A percentile compares a stretch with the other conserved stretches of the same genome.
phyloP scores from a whole-genome alignment of 2,113 vertebrate genomes.

The Pomatostomus ruficeps region DNA sequence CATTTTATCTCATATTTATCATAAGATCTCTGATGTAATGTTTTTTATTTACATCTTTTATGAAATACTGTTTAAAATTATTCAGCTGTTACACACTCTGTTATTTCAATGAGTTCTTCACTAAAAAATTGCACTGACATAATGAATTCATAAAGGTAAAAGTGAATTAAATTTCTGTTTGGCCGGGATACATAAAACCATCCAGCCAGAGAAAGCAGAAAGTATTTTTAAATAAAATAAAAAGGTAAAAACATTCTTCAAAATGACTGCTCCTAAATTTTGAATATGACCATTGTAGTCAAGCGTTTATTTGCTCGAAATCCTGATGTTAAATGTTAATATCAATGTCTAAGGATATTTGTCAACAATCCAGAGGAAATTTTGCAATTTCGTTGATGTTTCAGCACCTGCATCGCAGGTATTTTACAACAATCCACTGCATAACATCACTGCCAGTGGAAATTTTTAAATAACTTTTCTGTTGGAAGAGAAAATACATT shows the following conservation, averaged over 20 bases:
- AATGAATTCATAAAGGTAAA: not conserved
- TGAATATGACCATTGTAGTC: not conserved
- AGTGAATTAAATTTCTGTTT: not conserved
- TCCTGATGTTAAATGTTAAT: not conserved
- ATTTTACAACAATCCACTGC: accelerated
- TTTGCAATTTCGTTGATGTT: not conserved
- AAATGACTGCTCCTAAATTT: not conserved
- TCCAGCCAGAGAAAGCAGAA: not conserved
- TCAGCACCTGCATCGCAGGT: not conserved
- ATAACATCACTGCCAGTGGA: not conserved
- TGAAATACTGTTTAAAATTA: not conserved
- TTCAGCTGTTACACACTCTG: not conserved
- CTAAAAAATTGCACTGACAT: not conserved
- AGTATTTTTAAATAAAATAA: not conserved
- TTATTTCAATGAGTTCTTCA: not conserved
- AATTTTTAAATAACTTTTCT: not conserved
- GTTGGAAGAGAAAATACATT: not conserved
- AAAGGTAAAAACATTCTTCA: not conserved
- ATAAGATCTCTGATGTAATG: not conserved
- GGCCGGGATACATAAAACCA: not conserved
- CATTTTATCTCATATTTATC: not conserved
- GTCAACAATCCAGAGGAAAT: not conserved
- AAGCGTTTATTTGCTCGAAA: not conserved
- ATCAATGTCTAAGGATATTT: not conserved
- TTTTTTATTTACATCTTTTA: not conserved